These are phyloP conservation scores for Pterocles gutturalis DNA, from an alignment of 2,113 vertebrate genomes.

Conservation along the genomic window DNA sequence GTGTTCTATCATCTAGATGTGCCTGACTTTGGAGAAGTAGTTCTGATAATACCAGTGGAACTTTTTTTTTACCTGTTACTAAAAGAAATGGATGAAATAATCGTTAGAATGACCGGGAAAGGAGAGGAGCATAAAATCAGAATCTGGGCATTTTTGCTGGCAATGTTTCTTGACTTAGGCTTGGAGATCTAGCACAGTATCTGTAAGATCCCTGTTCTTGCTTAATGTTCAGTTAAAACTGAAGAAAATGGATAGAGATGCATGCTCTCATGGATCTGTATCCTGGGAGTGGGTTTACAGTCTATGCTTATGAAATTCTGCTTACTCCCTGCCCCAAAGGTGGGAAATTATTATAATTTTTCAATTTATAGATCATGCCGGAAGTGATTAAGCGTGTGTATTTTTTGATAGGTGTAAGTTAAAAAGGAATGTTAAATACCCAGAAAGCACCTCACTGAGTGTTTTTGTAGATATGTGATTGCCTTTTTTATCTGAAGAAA, in stretches of 20 bases:
- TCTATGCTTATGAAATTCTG: background rate
- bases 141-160: background rate
- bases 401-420: constrained; percentile 4
- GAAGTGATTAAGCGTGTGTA: background rate
- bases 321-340: background rate
- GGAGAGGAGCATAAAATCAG: background rate
- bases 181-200: background rate
- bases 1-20: background rate
- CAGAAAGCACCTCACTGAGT: background rate
- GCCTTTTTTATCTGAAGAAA: background rate
- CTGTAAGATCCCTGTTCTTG: background rate
- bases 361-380: background rate
- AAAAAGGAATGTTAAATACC: background rate
- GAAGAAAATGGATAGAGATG: background rate
- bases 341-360: background rate
- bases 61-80: background rate
- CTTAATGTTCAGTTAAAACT: background rate
- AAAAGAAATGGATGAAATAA: background rate
- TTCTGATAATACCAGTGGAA: background rate
- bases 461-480: background rate
- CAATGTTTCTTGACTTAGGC: background rate
- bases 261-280: background rate
- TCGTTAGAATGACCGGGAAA: background rate
- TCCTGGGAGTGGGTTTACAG: background rate
- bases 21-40: background rate